Evolutionary conservation across 1,140 invertebrate species (phyloP), one percentile per base, ranked within the genome.

Genomic region (Manduca sexta): DNA sequence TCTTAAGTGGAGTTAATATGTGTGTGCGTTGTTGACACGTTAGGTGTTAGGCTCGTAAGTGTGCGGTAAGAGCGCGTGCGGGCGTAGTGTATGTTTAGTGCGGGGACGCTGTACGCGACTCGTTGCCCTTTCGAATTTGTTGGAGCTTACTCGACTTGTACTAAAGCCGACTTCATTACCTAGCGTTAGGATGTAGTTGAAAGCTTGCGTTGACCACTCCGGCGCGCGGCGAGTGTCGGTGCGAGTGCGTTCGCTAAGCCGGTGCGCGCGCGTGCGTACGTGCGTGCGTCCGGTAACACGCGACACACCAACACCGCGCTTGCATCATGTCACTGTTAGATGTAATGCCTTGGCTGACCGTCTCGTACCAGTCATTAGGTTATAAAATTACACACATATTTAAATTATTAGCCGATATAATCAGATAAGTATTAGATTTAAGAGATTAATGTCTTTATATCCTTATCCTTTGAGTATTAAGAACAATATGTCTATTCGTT

Each of bases 401-500:
- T 41, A 54, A 50, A 68, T 69, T 73, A 78, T 81, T 78, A 79
- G 77, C 46, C 45, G 48, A 57, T 78, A 56, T 64, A 66, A 63
- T 66, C 53, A 57, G 50, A 59, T 69, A 78, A 72, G 70, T 69
- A 69, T 58, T 78, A 78, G 70, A 31, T 37, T 52, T 81, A 82
- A 80, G 78, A 77, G 71, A 80, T 78, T 80, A 78, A 74, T 66
- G 54, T 74, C 76, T 80, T n/a, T 80, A 80, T 77, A 84, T 70
- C 76, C 79, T 65, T 80, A 77, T 70, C 69, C 56, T 81, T 74
- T 81, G 82, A 84, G 76, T 82, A 79, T 74, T 82, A 81, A 72
- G 73, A 79, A 80, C 74, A 79, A 72, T 76, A 77, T 83, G 82
- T 84, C 77, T 77, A 84, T 78, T 79, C 71, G 80, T 79, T 82